Percentiles rank a stretch among this genome's conserved stretches.
These are phyloP conservation scores for Drosophila ezoana DNA, from an alignment of 2,888 invertebrate genomes.

Conservation along the genomic window DNA sequence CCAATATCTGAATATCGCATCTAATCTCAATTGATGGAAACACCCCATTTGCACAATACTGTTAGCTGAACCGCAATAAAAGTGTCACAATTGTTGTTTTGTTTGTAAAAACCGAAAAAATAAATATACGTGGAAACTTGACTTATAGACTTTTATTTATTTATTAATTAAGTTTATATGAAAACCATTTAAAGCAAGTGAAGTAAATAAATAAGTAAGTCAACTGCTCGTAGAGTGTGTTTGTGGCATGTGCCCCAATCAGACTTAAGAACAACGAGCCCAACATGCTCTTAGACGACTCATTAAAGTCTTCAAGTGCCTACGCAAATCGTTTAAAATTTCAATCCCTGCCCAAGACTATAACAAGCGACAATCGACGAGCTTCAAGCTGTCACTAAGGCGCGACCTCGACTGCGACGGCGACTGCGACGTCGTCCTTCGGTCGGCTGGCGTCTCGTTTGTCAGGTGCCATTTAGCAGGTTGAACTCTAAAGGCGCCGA, in stretches of 20 bases:
- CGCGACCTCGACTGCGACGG: constrained; percentile 1
- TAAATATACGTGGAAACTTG: too few relatives aligned
- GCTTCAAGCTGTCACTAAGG: constrained; percentile 54
- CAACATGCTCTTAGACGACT: constrained; percentile 37
- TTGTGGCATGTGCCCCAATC: constrained; percentile 32
- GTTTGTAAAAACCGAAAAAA: not conserved
- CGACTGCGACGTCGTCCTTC: constrained; percentile 11
- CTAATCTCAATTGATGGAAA: too few relatives aligned
- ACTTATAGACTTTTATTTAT: not conserved
- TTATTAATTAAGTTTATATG: constrained; percentile 6
- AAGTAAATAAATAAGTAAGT: not conserved
- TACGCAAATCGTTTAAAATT: constrained; percentile 57
- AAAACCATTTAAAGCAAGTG: not conserved
- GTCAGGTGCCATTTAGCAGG: constrained; percentile 45
- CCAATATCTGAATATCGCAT: too few relatives aligned
- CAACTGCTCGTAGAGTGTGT: not conserved
- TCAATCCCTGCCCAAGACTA: constrained; percentile 31
- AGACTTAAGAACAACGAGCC: constrained; percentile 28
- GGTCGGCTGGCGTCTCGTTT: constrained; percentile 24
- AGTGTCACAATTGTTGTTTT: not conserved
- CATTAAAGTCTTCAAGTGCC: constrained; percentile 60
- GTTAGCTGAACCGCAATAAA: too few relatives aligned
- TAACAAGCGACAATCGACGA: constrained; percentile 10
- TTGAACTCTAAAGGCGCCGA: constrained; percentile 76
- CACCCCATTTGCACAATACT: too few relatives aligned